Base-by-base conservation (phyloP, 2,797 vertebrate species). In the Argya squamiceps region DNA sequence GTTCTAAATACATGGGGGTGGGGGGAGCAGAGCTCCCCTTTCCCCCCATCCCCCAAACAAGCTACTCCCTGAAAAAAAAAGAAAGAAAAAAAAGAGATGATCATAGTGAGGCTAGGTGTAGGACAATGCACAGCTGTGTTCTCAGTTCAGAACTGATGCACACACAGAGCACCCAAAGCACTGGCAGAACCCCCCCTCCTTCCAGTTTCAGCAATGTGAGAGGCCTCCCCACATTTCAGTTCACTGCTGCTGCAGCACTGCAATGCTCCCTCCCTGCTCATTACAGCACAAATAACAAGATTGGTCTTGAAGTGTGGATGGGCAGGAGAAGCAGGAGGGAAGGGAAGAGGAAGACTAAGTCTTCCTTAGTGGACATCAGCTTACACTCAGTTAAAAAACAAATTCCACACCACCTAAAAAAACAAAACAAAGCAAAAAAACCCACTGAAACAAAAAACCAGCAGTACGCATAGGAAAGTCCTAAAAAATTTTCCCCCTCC, bases 81-180 rank as follows among this genome's bases (percentile, higher is more conserved):
- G 32, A 2, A 62, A 34, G 23, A 74, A 52, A 36, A 21, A 64
- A 39, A 13, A 12, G 5, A 44, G 5, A 44, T 12, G 24, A 3
- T 18, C 24, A 23, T 12, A 8, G 4, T 1, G 12, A 87, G n/a
- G 37, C 37, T 37, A 4, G 50, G 71, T 24, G 15, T 9, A 63
- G 44, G 34, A 62, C 36, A 83, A 78, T 6, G 47, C 22, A 37
- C 1, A 8, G 68, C 24, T 27, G 26, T 56, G 50, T 60, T 60
- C 69, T 77, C 37, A n/a, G 3, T 15, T 68, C 76, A 39, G 36
- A 41, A 39, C 6, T 34, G n/a, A 58, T 11, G 24, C 30, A 47
- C 43, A 39, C 26, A 14, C 7, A 39, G 37, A 41, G 58, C 0
- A 0, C 22, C 36, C 63, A 44, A 22, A 43, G 68, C 3, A 1